Evolutionary conservation across 2,797 vertebrate genomes (phyloP).

Genomic region (Chromis chromis): DNA sequence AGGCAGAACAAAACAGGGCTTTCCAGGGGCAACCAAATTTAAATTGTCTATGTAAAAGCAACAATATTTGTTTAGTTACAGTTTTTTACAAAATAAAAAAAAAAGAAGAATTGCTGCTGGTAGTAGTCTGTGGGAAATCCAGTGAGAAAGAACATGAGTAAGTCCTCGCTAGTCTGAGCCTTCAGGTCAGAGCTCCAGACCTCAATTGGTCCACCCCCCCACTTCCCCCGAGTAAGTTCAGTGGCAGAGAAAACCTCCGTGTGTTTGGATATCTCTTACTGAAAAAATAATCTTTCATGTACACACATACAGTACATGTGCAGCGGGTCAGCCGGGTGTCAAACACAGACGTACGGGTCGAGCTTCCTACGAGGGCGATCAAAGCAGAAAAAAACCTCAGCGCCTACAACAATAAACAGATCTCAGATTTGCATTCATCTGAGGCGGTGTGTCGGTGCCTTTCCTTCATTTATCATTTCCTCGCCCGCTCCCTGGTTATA

Average conservation of each 20-base stretch:
- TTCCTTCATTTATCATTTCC: slow-evolving; percentile 52
- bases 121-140: slow-evolving; percentile 20
- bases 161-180: neutral
- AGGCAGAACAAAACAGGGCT: slow-evolving; percentile 35
- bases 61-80: slow-evolving; percentile 35
- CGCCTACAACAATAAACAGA: slow-evolving; percentile 57
- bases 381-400: slow-evolving; percentile 34
- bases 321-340: slow-evolving; percentile 39
- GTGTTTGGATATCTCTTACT: slow-evolving; percentile 36
- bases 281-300: slow-evolving; percentile 20
- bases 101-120: neutral
- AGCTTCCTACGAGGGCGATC: slow-evolving; percentile 34
- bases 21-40: slow-evolving; percentile 1
- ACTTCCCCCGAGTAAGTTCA: neutral
- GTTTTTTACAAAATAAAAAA: neutral
- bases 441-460: slow-evolving; percentile 14
- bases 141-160: slow-evolving; percentile 14
- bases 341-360: slow-evolving; percentile 22
- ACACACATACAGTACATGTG: slow-evolving; percentile 5
- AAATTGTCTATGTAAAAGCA: slow-evolving; percentile 26
- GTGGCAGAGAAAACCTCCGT: neutral
- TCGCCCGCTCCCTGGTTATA: slow-evolving; percentile 19
- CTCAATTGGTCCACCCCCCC: neutral
- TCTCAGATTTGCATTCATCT: slow-evolving; percentile 40
- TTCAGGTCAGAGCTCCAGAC: slow-evolving; percentile 15